Conservation (phyloP, 2,888 invertebrate genomes). For the Slavum lentiscoides region DNA sequence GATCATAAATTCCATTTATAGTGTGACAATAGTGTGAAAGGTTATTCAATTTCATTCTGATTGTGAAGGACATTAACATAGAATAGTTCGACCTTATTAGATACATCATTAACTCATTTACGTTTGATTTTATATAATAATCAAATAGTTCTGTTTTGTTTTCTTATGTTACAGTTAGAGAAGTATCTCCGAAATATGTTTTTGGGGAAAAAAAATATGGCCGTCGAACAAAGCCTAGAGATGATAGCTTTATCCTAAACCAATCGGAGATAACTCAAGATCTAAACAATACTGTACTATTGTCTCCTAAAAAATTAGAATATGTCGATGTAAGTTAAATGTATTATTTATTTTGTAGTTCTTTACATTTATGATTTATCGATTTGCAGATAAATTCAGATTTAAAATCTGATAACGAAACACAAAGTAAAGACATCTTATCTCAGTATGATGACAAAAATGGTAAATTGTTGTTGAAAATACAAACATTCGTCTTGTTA, state of each 20-base stretch:
- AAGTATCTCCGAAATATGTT: conserved; percentile 73
- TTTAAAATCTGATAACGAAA: conserved; percentile 23
- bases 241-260: conserved; percentile 35
- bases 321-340: conserved; percentile 28
- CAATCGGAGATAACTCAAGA: conserved; percentile 24
- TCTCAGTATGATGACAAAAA: conserved; percentile 37
- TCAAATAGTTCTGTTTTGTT: conserved; percentile 14
- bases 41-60: conserved; percentile 35
- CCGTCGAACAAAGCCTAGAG: conserved; percentile 68
- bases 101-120: conserved; percentile 14
- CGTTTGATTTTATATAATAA: conserved; percentile 1
- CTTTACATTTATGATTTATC: not conserved
- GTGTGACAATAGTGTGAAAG: conserved; percentile 34
- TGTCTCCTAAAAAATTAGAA: conserved; percentile 26
- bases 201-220: conserved; percentile 78
- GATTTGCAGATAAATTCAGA: conserved; percentile 17
- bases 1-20: conserved; percentile 18
- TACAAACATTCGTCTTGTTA: not conserved
- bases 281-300: conserved; percentile 20
- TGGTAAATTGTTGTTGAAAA: conserved; percentile 11
- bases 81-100: conserved; percentile 14
- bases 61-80: conserved; percentile 18
- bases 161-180: conserved; percentile 63
- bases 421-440: conserved; percentile 19
- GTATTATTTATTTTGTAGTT: not conserved